Evolutionary conservation across 2,113 vertebrate genomes (phyloP).

Genomic region (zebrafish (Danio rerio)): GRCz12tu NC_133189.1:39525501-39526000

Average conservation of each 20-base stretch:
- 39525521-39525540: neutral
- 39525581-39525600: neutral
- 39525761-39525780: neutral
- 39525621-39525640: conserved; percentile 13
- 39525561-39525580: neutral
- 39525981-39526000: too few species aligned
- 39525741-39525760: neutral
- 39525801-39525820: neutral
- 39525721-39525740: neutral
- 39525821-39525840: neutral
- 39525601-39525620: neutral
- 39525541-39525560: neutral
- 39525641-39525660: neutral
- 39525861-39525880: neutral
- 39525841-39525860: neutral
- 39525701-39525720: neutral
- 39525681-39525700: neutral
- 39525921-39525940: neutral
- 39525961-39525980: too few species aligned
- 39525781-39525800: neutral
- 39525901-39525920: neutral
- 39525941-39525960: neutral
- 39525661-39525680: neutral
- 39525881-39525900: too few species aligned
- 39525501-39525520: neutral